Evolutionary conservation across 2,113 vertebrate genomes (phyloP).

Genomic region (crab-eating macaque (Macaca fascicularis)): DNA sequence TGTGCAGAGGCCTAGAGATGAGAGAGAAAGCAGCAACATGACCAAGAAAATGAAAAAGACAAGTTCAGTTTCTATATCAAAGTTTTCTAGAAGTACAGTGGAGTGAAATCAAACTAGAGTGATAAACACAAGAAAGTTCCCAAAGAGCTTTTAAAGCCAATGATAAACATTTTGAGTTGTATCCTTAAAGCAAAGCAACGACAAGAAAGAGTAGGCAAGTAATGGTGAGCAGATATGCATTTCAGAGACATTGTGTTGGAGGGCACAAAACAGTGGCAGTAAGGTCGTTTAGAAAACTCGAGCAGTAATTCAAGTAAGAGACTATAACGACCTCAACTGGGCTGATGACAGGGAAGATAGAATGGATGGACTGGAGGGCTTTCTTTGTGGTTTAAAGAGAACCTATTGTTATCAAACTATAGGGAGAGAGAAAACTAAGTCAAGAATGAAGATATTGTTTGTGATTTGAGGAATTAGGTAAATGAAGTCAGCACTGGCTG

Average conservation of each 20-base stretch:
- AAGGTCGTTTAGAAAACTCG: neutral
- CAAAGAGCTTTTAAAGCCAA: neutral
- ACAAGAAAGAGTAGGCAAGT: neutral
- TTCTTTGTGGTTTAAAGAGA: neutral
- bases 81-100: neutral
- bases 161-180: neutral
- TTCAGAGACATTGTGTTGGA: neutral
- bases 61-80: neutral
- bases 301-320: neutral
- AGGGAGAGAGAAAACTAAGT: neutral
- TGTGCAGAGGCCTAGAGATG: neutral
- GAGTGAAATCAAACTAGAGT: neutral
- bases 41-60: neutral
- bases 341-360: neutral
- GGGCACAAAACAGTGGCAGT: neutral
- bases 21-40: neutral
- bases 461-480: neutral
- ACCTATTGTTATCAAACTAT: neutral
- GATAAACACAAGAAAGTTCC: neutral
- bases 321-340: neutral
- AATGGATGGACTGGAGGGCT: neutral
- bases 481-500: neutral
- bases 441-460: neutral
- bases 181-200: neutral
- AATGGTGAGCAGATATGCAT: neutral